phyloP scores from a whole-genome alignment of 1,140 invertebrate genomes.

The Psilanteris sp. region DNA sequence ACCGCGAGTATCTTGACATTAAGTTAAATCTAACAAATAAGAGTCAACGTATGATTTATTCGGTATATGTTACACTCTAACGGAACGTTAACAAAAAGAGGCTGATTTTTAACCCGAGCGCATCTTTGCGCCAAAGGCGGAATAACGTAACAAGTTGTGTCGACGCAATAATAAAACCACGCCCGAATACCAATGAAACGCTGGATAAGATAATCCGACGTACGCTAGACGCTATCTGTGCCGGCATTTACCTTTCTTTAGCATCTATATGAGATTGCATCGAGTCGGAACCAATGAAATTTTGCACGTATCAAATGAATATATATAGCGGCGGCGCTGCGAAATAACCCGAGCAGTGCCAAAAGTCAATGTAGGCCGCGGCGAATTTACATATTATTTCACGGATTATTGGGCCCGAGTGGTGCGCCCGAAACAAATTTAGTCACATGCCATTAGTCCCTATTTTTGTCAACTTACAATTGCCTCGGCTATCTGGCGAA shows the following conservation, averaged over 20 bases:
- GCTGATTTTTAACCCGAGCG: too few species aligned
- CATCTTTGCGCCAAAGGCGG: too few species aligned
- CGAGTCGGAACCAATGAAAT: slow-evolving; percentile 19
- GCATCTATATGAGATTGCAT: slow-evolving; percentile 41
- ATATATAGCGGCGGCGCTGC: slow-evolving; percentile 40
- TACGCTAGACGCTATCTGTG: slow-evolving; percentile 17
- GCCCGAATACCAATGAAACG: slow-evolving; percentile 41
- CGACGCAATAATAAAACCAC: slow-evolving; percentile 38
- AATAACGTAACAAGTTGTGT: too few species aligned
- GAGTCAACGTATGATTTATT: too few species aligned
- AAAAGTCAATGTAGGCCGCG: slow-evolving; percentile 40
- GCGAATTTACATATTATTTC: slow-evolving; percentile 56
- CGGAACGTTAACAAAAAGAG: too few species aligned
- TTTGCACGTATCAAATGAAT: slow-evolving; percentile 55
- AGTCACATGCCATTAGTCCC: slow-evolving; percentile 18
- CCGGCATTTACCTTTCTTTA: slow-evolving; percentile 44
- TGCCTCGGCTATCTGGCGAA: neutral
- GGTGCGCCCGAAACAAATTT: slow-evolving; percentile 5
- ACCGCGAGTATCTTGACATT: too few species aligned
- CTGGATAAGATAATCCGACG: slow-evolving; percentile 46
- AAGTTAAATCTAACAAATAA: too few species aligned
- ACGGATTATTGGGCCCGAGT: slow-evolving; percentile 47
- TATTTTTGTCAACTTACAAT: slow-evolving; percentile 18
- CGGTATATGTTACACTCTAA: too few species aligned
- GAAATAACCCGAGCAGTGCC: slow-evolving; percentile 32